These are phyloP conservation scores for Enoplosus armatus DNA, from an alignment of 2,797 vertebrate species.

Conservation along the genomic window DNA sequence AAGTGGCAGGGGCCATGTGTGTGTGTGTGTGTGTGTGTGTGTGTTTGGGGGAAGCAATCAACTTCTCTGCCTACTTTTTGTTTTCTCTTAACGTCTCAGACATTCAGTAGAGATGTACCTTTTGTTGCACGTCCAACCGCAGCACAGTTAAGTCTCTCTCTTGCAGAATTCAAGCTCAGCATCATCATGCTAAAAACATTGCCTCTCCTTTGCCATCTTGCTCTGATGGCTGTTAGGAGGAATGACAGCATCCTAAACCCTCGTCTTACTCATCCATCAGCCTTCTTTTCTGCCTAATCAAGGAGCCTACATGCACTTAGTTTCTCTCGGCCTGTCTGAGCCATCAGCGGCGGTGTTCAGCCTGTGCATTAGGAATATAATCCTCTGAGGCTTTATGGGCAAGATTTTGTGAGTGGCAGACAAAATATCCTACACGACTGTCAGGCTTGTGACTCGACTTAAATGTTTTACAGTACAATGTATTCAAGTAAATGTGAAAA, in stretches of 20 bases:
- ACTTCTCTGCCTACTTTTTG: background rate
- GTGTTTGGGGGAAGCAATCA: no score
- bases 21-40: no score
- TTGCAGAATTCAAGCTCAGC: constrained; percentile 1
- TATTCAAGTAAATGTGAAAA: background rate
- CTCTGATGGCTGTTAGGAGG: constrained; percentile 28
- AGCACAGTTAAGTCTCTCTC: background rate
- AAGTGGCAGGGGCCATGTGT: background rate
- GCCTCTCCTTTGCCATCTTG: constrained; percentile 11
- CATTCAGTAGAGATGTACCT: background rate
- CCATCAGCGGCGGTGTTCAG: constrained; percentile 24
- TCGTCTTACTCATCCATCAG: constrained; percentile 35
- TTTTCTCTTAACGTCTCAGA: background rate
- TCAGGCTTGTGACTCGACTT: background rate
- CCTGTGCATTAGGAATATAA: constrained; percentile 28
- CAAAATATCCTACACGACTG: constrained; percentile 14
- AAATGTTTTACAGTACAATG: background rate
- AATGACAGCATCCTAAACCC: constrained; percentile 29
- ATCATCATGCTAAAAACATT: constrained; percentile 15
- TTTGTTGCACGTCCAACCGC: background rate
- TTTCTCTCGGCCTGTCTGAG: constrained; percentile 3
- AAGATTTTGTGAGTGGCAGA: constrained; percentile 23
- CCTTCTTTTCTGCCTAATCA: constrained; percentile 32
- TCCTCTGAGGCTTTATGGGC: background rate
- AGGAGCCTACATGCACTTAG: constrained; percentile 17